Conservation (phyloP, 2,113 vertebrate genomes). For the Ictalurus punctatus region DNA sequence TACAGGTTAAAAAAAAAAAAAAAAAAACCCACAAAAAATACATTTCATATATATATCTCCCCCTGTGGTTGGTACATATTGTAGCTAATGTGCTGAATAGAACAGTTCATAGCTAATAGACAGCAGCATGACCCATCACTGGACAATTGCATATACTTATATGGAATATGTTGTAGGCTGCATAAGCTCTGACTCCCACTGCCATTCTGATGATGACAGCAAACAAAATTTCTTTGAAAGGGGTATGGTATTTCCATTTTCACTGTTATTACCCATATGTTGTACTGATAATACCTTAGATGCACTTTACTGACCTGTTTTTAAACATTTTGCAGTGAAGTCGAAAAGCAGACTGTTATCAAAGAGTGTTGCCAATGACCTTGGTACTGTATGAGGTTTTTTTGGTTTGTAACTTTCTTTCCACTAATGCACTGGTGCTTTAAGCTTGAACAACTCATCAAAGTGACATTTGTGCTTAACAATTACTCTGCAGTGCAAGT, state of each 20-base stretch:
- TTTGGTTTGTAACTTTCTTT: constrained; percentile 56
- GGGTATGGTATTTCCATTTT: constrained; percentile 86
- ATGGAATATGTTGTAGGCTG: constrained; percentile 49
- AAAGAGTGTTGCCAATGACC: constrained; percentile 87
- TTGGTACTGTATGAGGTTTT: constrained; percentile 74
- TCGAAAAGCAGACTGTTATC: constrained; percentile 96
- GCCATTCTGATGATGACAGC: constrained; percentile 92
- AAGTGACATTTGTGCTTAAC: constrained; percentile 25
- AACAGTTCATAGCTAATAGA: neutral
- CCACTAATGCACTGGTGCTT: constrained; percentile 46
- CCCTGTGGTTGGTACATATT: neutral
- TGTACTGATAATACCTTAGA: neutral
- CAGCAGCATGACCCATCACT: constrained; percentile 15
- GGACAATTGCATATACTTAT: constrained; percentile 34
- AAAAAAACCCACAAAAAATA: no score
- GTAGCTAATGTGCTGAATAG: neutral
- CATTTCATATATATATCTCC: neutral
- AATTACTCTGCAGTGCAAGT: constrained; percentile 1
- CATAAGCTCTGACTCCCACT: constrained; percentile 88
- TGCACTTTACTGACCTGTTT: constrained; percentile 63
- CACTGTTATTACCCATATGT: constrained; percentile 55
- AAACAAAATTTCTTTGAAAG: constrained; percentile 94
- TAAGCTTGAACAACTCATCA: constrained; percentile 39
- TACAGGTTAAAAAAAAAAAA: neutral
- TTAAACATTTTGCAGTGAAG: constrained; percentile 90